Percentiles rank a stretch among this genome's conserved stretches.
Evolutionary conservation across 2,888 invertebrate species (phyloP).

Genomic region (Drosophila pseudotalamancana): DNA sequence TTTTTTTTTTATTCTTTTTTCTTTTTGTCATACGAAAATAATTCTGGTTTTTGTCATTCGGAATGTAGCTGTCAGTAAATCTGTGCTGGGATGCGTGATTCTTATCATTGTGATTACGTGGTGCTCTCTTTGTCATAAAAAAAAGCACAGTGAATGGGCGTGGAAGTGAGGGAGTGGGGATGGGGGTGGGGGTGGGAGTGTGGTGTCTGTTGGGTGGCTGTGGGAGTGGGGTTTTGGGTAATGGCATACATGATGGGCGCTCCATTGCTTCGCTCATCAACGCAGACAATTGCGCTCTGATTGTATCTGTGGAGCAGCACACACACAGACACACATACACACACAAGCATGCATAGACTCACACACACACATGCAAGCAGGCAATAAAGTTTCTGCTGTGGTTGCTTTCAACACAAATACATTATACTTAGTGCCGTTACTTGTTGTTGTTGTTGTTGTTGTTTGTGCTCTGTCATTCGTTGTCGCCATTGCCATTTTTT

Average conservation of each 20-base stretch:
- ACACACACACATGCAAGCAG: slow-evolving; percentile 26
- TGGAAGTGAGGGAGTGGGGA: not conserved
- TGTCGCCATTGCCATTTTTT: slow-evolving; percentile 46
- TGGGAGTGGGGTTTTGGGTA: slow-evolving; percentile 5
- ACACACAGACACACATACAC: slow-evolving; percentile 13
- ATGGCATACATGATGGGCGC: slow-evolving; percentile 44
- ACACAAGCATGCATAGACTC: slow-evolving; percentile 4
- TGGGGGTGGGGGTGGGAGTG: not conserved
- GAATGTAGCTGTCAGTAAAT: slow-evolving; percentile 41
- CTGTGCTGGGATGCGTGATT: slow-evolving; percentile 56
- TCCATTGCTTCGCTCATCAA: slow-evolving; percentile 67
- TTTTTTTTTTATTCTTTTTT: not conserved
- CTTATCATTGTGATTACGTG: slow-evolving; percentile 78
- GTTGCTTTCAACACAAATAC: slow-evolving; percentile 75
- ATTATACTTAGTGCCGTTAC: slow-evolving; percentile 72
- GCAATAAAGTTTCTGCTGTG: slow-evolving; percentile 72
- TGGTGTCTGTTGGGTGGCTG: not conserved
- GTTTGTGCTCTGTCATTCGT: slow-evolving; percentile 29
- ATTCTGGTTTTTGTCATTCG: slow-evolving; percentile 45
- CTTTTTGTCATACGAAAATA: slow-evolving; percentile 39
- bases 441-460: slow-evolving; percentile 33
- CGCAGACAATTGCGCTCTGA: slow-evolving; percentile 76
- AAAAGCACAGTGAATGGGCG: slow-evolving; percentile 38
- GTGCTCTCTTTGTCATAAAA: slow-evolving; percentile 66
- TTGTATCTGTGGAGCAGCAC: slow-evolving; percentile 64